Conservation (phyloP, 2,797 vertebrate species). For the Lemur catta region DNA sequence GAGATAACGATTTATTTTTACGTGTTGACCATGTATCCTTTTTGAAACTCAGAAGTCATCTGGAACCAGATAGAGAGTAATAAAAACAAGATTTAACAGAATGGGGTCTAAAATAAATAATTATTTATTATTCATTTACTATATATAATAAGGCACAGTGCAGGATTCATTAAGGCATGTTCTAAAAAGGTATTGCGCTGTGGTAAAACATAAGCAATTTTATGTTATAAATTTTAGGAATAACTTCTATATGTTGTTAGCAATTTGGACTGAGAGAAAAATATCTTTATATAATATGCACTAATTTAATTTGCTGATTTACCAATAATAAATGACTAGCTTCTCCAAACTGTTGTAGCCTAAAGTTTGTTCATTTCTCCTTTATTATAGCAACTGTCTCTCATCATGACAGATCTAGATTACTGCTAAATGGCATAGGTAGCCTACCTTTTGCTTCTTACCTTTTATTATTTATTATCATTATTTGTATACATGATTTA, state of each 20-base stretch:
- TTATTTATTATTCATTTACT: neutral
- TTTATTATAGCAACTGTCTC: neutral
- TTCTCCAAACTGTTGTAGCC: neutral
- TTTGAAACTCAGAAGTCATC: constrained; percentile 35
- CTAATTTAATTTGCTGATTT: constrained; percentile 6
- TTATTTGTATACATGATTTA: no score
- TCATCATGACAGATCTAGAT: neutral
- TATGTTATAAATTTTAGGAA: constrained; percentile 12
- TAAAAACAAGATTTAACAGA: constrained; percentile 11
- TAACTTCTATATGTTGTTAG: neutral
- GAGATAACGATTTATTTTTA: neutral
- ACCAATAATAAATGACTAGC: neutral
- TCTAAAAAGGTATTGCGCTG: neutral
- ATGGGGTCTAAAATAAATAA: constrained; percentile 8
- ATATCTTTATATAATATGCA: neutral
- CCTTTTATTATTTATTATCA: neutral
- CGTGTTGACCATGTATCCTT: neutral
- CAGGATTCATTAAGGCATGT: neutral
- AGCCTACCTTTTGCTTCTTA: neutral
- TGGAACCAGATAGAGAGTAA: neutral
- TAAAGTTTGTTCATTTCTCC: neutral
- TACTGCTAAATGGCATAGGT: neutral
- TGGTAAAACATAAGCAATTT: constrained; percentile 21
- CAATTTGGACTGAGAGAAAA: constrained; percentile 23
- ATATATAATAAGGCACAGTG: neutral